Percentiles rank a stretch among this genome's conserved stretches.
phyloP scores from a whole-genome alignment of 2,797 vertebrate species.

The Avahi laniger region DNA sequence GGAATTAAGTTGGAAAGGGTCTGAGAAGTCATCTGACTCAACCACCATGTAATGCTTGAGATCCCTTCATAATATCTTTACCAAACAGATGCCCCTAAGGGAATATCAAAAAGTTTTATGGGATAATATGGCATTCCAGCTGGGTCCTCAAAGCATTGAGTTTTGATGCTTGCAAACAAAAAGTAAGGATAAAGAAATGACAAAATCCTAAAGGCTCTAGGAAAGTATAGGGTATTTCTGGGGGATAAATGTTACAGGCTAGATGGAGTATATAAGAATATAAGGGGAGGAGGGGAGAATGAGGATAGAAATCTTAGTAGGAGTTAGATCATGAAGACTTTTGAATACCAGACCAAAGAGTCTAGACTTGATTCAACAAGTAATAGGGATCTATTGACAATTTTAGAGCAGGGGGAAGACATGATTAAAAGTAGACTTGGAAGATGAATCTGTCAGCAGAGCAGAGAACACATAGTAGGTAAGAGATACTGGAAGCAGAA shows the following conservation, averaged over 20 bases:
- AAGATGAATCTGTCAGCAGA: not conserved
- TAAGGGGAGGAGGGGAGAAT: not conserved
- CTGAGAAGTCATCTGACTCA: not conserved
- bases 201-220: not conserved
- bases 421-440: not conserved
- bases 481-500: not conserved
- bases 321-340: not conserved
- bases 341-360: not conserved
- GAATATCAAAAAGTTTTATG: not conserved
- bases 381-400: not conserved
- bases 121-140: slow-evolving; percentile 2
- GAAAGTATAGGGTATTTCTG: not conserved
- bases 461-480: not conserved
- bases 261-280: not conserved
- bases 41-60: not conserved
- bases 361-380: not conserved
- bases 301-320: not conserved
- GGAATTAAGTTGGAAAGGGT: not conserved
- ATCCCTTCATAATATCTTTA: not conserved
- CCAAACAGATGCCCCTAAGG: not conserved
- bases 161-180: slow-evolving; percentile 33
- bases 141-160: slow-evolving; percentile 4
- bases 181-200: slow-evolving; percentile 7
- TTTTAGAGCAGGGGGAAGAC: not conserved
- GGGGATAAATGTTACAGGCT: not conserved